Evolutionary conservation across 2,888 invertebrate species (phyloP).

Genomic region (Creontiades dilutus): DNA sequence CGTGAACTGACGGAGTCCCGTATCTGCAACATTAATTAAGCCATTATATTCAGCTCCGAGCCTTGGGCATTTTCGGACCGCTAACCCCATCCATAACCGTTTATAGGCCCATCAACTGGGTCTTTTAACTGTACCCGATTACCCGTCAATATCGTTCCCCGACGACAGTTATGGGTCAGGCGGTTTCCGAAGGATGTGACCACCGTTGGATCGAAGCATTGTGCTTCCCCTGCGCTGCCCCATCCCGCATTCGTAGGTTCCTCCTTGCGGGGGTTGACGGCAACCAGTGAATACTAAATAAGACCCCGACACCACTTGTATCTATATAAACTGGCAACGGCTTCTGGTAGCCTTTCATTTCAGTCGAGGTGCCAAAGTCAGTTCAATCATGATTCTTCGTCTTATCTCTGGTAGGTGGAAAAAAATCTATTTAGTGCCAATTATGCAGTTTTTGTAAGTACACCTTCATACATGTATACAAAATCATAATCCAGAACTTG

Average conservation of each 20-base stretch:
- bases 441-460: no score
- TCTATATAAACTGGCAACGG: constrained; percentile 39
- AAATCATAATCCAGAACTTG: no score
- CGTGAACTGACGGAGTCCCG: no score
- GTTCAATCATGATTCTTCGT: constrained; percentile 43
- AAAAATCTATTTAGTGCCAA: background rate
- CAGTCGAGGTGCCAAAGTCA: constrained; percentile 1
- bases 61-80: background rate
- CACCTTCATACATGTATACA: no score
- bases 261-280: constrained; percentile 12
- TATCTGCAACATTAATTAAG: no score
- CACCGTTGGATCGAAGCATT: constrained; percentile 35
- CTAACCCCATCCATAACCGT: background rate
- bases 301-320: background rate
- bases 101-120: constrained; percentile 24
- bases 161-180: constrained; percentile 27
- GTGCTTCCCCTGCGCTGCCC: background rate
- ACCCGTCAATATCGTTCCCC: background rate
- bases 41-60: no score
- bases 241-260: background rate
- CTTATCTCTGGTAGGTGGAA: constrained; percentile 32
- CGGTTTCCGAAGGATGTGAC: constrained; percentile 39
- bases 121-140: constrained; percentile 34
- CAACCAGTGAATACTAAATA: constrained; percentile 8
- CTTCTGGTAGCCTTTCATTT: constrained; percentile 36